phyloP scores from a whole-genome alignment of 2,888 invertebrate species.

The Drosophila paranaensis region DNA sequence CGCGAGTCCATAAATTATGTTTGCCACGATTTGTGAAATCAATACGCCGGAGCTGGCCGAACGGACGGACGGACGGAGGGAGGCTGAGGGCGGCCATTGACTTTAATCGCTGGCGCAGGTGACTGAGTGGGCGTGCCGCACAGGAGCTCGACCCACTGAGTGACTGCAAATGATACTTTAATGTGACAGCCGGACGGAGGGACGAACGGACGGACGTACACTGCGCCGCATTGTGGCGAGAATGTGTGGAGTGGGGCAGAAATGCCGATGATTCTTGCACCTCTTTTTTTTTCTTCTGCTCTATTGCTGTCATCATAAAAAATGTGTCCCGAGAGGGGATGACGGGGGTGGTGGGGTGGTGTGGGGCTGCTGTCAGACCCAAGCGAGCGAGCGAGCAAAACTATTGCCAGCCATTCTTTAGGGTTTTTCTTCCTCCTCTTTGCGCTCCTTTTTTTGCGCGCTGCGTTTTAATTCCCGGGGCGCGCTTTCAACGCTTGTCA shows the following conservation, averaged over 20 bases:
- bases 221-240: neutral
- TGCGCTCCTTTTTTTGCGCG: conserved; percentile 13
- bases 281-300: conserved; percentile 61
- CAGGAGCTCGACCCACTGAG: conserved; percentile 47
- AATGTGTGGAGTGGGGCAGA: neutral
- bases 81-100: conserved; percentile 49
- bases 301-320: conserved; percentile 63
- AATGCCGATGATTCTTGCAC: conserved; percentile 74
- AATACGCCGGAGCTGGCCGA: conserved; percentile 44
- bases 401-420: conserved; percentile 61
- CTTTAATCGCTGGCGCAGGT: conserved; percentile 54
- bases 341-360: neutral
- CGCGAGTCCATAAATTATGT: conserved; percentile 62
- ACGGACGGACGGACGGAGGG: no score
- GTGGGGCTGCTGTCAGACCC: neutral
- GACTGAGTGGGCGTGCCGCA: conserved; percentile 25
- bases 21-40: conserved; percentile 64
- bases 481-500: conserved; percentile 79
- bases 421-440: neutral
- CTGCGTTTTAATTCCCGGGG: conserved; percentile 74
- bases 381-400: conserved; percentile 40
- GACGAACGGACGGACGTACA: conserved; percentile 17
- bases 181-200: conserved; percentile 68
- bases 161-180: conserved; percentile 79
- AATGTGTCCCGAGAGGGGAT: neutral